phyloP scores from a whole-genome alignment of 2,113 vertebrate species.

The Pyxicephalus adspersus region DNA sequence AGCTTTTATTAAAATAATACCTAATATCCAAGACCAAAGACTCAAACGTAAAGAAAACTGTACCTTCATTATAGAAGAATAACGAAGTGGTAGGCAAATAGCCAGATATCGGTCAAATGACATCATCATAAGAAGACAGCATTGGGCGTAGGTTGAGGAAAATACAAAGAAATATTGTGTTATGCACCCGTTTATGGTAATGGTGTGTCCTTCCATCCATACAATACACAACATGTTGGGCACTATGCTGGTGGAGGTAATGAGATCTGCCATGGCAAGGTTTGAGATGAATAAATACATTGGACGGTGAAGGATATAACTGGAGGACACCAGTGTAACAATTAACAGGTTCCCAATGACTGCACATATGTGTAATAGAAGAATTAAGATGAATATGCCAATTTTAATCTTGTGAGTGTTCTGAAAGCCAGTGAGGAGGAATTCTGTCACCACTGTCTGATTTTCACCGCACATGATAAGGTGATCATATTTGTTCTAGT shows the following conservation, averaged over 20 bases:
- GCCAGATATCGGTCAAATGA: conserved; percentile 60
- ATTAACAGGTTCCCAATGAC: conserved; percentile 60
- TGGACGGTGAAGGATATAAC: conserved; percentile 50
- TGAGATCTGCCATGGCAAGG: conserved; percentile 41
- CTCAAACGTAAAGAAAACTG: conserved; percentile 48
- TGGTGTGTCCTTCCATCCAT: background rate
- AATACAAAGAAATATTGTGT: conserved; percentile 62
- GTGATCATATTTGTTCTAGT: background rate
- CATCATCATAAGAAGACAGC: conserved; percentile 60
- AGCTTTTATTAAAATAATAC: conserved; percentile 39
- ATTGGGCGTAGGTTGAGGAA: conserved; percentile 49
- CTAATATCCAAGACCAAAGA: background rate
- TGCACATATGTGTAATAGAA: conserved; percentile 52
- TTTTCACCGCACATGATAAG: conserved; percentile 50
- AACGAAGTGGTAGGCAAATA: conserved; percentile 61
- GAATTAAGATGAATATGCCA: conserved; percentile 53
- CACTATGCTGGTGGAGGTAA: background rate
- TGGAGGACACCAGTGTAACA: conserved; percentile 47
- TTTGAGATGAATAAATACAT: conserved; percentile 65
- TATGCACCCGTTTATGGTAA: conserved; percentile 54
- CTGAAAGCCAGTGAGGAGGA: conserved; percentile 59
- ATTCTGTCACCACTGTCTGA: conserved; percentile 50
- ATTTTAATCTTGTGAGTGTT: conserved; percentile 54
- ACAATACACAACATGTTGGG: background rate
- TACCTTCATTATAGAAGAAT: conserved; percentile 56